Evolutionary conservation across 2,113 vertebrate species (phyloP), one percentile per base, ranked within the genome.

Genomic region (Leptodactylus fuscus): DNA sequence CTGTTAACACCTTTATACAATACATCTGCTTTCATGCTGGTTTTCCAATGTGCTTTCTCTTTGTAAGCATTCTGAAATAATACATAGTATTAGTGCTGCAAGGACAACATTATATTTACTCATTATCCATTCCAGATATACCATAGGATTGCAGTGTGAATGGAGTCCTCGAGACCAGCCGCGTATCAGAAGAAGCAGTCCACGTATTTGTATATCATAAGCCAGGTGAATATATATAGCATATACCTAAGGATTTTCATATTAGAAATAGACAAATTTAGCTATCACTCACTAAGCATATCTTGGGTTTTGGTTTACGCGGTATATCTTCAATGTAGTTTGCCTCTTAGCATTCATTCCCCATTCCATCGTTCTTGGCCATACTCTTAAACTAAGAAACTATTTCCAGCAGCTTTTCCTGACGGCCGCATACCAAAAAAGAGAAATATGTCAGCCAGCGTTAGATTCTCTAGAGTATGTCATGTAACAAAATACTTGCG

Each of bases 301-400:
- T 70, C 32, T 49, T 51, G n/a, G 38, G 9, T 76, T 76, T 76
- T 76, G 6, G 7, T 16, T 20, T 51, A 76, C 27, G 18, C 18
- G 32, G 27, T 51, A 32, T 51, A 51, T 36, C 8, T 22, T 20
- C 34, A 38, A 38, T 38, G 22, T 22, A 38, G n/a, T 22, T 36
- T 22, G 18, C 73, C 13, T 76, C 27, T 51, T 51, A 76, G 46
- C 73, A 76, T 76, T 48, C 16, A 65, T 65, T 32, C 10, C n/a
- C 27, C 41, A 11, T 22, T 29, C 20, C 71, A 76, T 51, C 46
- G 32, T 32, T 13, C 32, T 13, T 78, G 76, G 20, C 51, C 53
- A 53, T 55, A 20, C 76, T 58, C 20, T 78, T 78, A 58, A 38
- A 78, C 76, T 58, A 58, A 58, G 49, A 58, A 78, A 58, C 51